phyloP scores from a whole-genome alignment of 2,888 invertebrate genomes.

The Platycheirus rosarum region DNA sequence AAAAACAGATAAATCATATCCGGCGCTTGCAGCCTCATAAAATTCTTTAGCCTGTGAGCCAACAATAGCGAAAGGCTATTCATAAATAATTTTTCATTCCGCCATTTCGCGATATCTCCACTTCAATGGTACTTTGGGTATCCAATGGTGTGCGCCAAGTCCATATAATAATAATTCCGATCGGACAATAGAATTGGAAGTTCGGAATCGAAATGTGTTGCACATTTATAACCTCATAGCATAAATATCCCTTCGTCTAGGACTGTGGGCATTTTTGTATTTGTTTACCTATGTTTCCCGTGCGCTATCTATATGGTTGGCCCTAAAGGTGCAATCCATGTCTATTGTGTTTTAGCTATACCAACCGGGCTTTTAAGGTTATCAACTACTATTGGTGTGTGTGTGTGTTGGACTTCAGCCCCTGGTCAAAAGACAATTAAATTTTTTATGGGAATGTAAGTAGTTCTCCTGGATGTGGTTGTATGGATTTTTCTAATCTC shows the following conservation, averaged over 20 bases:
- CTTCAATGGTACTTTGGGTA: conserved; percentile 32
- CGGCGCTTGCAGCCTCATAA: conserved; percentile 64
- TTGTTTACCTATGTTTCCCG: not conserved
- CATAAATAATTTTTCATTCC: conserved; percentile 68
- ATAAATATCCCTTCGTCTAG: conserved; percentile 50
- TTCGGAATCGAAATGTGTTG: conserved; percentile 69
- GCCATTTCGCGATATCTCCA: conserved; percentile 48
- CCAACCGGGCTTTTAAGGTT: conserved; percentile 26
- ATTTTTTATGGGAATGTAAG: conserved; percentile 35
- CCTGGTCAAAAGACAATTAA: conserved; percentile 38
- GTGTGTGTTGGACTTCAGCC: conserved; percentile 19
- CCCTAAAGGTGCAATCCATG: not conserved
- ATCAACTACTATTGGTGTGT: conserved; percentile 22
- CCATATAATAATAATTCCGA: conserved; percentile 42
- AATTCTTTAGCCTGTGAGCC: conserved; percentile 42
- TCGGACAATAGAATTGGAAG: conserved; percentile 72
- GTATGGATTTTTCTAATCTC: no score
- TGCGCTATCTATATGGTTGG: conserved; percentile 10
- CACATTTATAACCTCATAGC: conserved; percentile 71
- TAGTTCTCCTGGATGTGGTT: conserved; percentile 7
- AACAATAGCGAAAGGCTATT: conserved; percentile 62
- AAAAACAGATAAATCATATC: conserved; percentile 57
- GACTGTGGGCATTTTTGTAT: conserved; percentile 15
- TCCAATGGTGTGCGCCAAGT: conserved; percentile 52
- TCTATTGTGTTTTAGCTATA: not conserved